Conservation (phyloP, 2,797 vertebrate genomes). For the Takifugu ocellatus region DNA sequence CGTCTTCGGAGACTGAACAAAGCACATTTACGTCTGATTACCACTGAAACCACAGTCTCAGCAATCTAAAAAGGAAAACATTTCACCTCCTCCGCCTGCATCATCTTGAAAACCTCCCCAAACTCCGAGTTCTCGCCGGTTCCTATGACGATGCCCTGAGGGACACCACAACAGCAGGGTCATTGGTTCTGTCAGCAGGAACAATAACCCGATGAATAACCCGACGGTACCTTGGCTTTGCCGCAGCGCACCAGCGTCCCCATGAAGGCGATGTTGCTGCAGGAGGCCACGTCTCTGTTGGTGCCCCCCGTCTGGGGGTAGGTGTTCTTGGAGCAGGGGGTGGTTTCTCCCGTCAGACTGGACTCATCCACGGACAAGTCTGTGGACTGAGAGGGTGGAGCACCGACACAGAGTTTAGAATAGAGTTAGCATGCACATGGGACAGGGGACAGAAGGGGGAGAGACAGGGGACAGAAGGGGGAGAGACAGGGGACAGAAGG, state of each 20-base stretch:
- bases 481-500: too few species aligned
- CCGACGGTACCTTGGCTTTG: constrained; percentile 87
- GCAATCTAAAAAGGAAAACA: too few species aligned
- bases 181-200: neutral
- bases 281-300: constrained; percentile 89
- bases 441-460: neutral
- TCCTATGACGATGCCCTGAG: constrained; percentile 96
- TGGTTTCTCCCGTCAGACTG: constrained; percentile 93
- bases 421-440: too few species aligned
- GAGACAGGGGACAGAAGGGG: too few species aligned
- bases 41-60: too few species aligned
- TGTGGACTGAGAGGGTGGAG: constrained; percentile 70
- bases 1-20: constrained; percentile 87
- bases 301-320: constrained; percentile 76
- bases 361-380: constrained; percentile 93
- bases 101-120: constrained; percentile 96
- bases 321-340: constrained; percentile 87
- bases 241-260: constrained; percentile 94
- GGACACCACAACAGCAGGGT: constrained; percentile 1
- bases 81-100: constrained; percentile 93
- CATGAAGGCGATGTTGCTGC: constrained; percentile 96
- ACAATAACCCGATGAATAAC: neutral
- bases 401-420: neutral
- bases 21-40: neutral
- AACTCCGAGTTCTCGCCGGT: constrained; percentile 96